Evolutionary conservation across 2,888 invertebrate genomes (phyloP).

Genomic region (Dryadula phaetusa): DNA sequence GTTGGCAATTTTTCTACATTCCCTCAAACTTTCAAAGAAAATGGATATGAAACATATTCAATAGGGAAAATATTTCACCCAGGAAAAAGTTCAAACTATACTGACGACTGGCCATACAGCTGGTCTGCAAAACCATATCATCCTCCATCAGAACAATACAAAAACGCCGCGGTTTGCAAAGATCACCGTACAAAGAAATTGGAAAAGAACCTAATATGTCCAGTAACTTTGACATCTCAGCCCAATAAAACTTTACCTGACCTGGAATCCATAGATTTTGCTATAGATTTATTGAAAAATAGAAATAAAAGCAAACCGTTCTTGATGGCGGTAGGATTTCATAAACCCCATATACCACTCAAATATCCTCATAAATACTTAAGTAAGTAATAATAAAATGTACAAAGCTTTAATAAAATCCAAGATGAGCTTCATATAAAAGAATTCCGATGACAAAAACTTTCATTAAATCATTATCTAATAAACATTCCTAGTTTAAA

Average conservation of each 20-base stretch:
- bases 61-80: conserved; percentile 95
- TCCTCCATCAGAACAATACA: conserved; percentile 90
- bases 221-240: conserved; percentile 88
- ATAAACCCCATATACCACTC: conserved; percentile 96
- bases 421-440: no score
- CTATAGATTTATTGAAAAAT: conserved; percentile 84
- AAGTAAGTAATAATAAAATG: conserved; percentile 74
- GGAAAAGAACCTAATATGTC: conserved; percentile 89
- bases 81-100: conserved; percentile 90
- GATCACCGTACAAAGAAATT: conserved; percentile 74
- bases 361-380: conserved; percentile 92
- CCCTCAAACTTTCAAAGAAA: conserved; percentile 92
- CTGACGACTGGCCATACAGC: conserved; percentile 93
- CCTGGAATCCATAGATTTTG: conserved; percentile 88
- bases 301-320: conserved; percentile 84
- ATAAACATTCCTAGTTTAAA: no score
- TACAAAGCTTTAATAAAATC: no score
- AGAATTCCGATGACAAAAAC: no score
- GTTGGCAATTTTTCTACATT: conserved; percentile 93
- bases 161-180: conserved; percentile 89
- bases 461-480: no score
- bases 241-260: conserved; percentile 92
- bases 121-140: conserved; percentile 92
- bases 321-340: conserved; percentile 93
- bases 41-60: conserved; percentile 91